A percentile compares a stretch with the other conserved stretches of the same genome.
These are phyloP conservation scores for Hermaeophaga mercurialis DNA, from an alignment of 2,888 invertebrate species.

Conservation along the genomic window DNA sequence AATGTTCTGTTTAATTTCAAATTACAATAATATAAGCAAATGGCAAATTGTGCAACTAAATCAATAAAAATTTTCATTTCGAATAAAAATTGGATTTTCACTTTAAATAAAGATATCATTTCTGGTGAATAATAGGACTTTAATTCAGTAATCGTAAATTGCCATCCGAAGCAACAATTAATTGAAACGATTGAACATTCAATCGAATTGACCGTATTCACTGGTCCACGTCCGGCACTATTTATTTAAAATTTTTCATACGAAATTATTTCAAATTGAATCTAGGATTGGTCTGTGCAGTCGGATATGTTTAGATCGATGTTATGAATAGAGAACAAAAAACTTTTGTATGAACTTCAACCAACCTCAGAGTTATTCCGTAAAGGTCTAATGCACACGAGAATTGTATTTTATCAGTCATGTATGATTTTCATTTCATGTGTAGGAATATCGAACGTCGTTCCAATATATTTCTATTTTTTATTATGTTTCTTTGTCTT, in stretches of 20 bases:
- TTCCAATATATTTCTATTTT: constrained; percentile 6
- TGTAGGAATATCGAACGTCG: constrained; percentile 1
- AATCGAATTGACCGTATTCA: constrained; percentile 40
- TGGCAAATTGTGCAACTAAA: too few relatives aligned
- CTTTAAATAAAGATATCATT: constrained; percentile 21
- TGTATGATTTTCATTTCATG: constrained; percentile 45
- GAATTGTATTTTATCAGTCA: constrained; percentile 56
- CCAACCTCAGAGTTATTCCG: constrained; percentile 51
- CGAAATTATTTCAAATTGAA: constrained; percentile 37
- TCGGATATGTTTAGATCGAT: constrained; percentile 53
- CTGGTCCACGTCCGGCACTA: constrained; percentile 47
- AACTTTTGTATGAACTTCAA: constrained; percentile 52
- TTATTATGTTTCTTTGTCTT: background rate
- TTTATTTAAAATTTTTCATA: constrained; percentile 46
- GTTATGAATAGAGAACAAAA: constrained; percentile 44
- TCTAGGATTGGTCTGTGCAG: constrained; percentile 50
- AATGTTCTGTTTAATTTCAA: too few relatives aligned
- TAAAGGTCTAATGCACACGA: constrained; percentile 51
- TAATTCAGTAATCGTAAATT: constrained; percentile 25
- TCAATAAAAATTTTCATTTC: too few relatives aligned
- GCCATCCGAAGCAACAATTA: constrained; percentile 24
- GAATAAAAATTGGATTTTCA: background rate
- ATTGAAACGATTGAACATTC: constrained; percentile 34
- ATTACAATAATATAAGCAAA: too few relatives aligned
- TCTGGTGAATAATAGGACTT: constrained; percentile 11